Evolutionary conservation across 2,888 invertebrate species (phyloP).

Genomic region (Polydrusus cervinus): DNA sequence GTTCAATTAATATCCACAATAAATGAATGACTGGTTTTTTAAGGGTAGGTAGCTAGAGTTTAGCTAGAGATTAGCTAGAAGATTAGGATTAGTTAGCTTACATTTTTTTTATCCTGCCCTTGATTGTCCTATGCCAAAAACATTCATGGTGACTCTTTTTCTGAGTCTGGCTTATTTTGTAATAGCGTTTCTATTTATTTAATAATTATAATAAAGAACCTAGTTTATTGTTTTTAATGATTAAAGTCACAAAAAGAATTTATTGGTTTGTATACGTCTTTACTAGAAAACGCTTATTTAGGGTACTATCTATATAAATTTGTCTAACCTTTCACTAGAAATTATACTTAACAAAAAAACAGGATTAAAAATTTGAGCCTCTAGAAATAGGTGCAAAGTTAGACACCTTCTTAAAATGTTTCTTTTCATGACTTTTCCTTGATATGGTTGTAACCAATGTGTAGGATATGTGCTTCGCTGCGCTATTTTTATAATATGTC

Average conservation of each 20-base stretch:
- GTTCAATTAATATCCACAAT: too few species aligned
- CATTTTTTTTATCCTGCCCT: too few species aligned
- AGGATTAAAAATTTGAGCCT: slow-evolving; percentile 26
- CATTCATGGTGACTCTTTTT: slow-evolving; percentile 2
- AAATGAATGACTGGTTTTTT: too few species aligned
- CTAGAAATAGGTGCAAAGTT: slow-evolving; percentile 21
- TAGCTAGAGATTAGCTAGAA: too few species aligned
- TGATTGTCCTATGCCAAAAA: slow-evolving; percentile 9
- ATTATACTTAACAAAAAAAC: slow-evolving; percentile 4
- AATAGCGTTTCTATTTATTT: slow-evolving; percentile 14
- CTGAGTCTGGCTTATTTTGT: background rate
- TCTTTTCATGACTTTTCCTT: slow-evolving; percentile 18
- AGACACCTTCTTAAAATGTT: slow-evolving; percentile 5
- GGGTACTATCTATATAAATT: background rate
- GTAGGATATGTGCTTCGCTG: slow-evolving; percentile 64
- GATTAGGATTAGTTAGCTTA: too few species aligned
- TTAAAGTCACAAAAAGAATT: slow-evolving; percentile 14
- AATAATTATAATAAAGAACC: slow-evolving; percentile 4
- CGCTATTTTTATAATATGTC: slow-evolving; percentile 27
- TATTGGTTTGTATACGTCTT: background rate
- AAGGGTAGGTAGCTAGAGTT: too few species aligned
- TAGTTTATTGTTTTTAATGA: slow-evolving; percentile 5
- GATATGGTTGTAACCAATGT: slow-evolving; percentile 24
- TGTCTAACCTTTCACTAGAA: slow-evolving; percentile 24
- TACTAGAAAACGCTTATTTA: background rate